Conservation (phyloP, 1,140 invertebrate genomes). For the Calliopsis andreniformis region DNA sequence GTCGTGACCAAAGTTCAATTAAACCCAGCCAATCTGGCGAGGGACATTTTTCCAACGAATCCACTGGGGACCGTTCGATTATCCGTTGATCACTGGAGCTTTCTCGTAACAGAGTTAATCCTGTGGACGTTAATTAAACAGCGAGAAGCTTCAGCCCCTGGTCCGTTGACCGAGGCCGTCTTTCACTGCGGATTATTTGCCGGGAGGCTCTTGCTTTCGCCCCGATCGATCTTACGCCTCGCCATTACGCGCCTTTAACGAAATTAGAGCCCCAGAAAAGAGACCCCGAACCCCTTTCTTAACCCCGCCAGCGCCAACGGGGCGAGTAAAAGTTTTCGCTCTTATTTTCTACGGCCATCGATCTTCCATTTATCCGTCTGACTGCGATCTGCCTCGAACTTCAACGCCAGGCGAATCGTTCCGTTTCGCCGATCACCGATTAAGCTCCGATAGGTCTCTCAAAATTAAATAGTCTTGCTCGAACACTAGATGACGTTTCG, state of each 20-base stretch:
- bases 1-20: not conserved
- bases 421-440: too few relatives aligned
- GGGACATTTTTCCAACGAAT: not conserved
- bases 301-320: too few relatives aligned
- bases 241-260: slow-evolving; percentile 12
- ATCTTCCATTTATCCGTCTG: slow-evolving; percentile 16
- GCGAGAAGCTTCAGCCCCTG: slow-evolving; percentile 47
- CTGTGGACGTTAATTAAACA: slow-evolving; percentile 55
- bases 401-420: not conserved
- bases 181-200: slow-evolving; percentile 52
- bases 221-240: slow-evolving; percentile 28
- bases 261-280: slow-evolving; percentile 7
- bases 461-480: too few relatives aligned
- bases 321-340: not conserved
- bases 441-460: too few relatives aligned
- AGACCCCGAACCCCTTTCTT: not conserved
- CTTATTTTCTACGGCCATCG: slow-evolving; percentile 8
- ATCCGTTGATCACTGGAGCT: slow-evolving; percentile 21
- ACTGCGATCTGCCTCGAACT: not conserved
- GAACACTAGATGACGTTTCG: too few relatives aligned
- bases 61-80: not conserved
- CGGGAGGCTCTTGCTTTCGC: slow-evolving; percentile 5
- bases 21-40: not conserved
- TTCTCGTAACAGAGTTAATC: slow-evolving; percentile 55
- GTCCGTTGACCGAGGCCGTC: slow-evolving; percentile 48